Conservation (phyloP, 2,113 vertebrate species). For the Myotis brandtii region DNA sequence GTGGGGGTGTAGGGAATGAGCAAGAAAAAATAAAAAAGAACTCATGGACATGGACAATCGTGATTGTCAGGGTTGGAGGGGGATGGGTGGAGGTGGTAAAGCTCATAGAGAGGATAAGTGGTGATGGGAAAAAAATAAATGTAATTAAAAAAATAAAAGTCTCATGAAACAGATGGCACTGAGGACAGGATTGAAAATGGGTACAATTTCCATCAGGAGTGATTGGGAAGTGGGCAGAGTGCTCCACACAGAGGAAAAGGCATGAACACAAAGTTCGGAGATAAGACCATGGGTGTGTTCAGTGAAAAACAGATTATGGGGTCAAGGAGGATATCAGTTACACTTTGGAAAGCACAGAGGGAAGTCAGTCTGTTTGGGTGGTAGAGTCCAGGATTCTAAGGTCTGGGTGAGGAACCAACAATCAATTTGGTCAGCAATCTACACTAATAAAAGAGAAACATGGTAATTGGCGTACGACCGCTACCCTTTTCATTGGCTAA, state of each 20-base stretch:
- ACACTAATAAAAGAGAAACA: too few relatives aligned
- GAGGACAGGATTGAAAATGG: neutral
- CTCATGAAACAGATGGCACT: neutral
- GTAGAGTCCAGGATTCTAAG: neutral
- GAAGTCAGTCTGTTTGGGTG: neutral
- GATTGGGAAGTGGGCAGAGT: neutral
- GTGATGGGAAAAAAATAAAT: too few relatives aligned
- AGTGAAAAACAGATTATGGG: neutral
- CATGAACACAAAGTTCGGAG: neutral
- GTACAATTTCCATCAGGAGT: neutral
- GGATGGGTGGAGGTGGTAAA: too few relatives aligned
- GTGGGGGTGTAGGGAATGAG: too few relatives aligned
- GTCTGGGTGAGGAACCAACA: neutral
- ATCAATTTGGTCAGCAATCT: conserved; percentile 12
- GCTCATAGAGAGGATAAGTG: too few relatives aligned
- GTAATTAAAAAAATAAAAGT: neutral
- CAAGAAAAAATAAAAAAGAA: too few relatives aligned
- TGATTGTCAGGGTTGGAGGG: too few relatives aligned
- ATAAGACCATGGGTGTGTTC: neutral
- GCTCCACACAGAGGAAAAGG: neutral
- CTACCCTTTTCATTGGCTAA: too few relatives aligned
- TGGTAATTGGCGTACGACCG: too few relatives aligned
- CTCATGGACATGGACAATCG: too few relatives aligned
- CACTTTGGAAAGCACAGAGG: neutral
- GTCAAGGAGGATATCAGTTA: neutral